Base-by-base conservation (phyloP, 1,140 invertebrate species). In the Heliconius himera region DNA sequence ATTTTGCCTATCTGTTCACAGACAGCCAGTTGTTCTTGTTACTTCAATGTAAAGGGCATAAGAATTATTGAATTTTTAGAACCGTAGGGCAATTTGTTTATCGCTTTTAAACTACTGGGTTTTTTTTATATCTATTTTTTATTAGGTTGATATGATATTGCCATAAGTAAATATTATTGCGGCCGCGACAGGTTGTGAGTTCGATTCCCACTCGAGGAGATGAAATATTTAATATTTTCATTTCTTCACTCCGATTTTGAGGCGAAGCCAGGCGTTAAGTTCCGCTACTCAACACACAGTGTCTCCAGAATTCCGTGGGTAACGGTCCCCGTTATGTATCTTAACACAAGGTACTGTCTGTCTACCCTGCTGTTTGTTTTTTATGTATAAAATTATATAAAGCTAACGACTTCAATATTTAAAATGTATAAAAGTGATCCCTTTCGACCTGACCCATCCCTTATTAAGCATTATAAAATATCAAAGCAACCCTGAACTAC, bases 1-100 rank as follows among this genome's bases (percentile, higher is more conserved):
- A 93, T 93, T 36, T 93, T 92, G 91, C 90, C 84, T 66, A 66
- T 66, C 60, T 66, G 11, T 66, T 0, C n/a, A 66, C 60, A 29
- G 60, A 66, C 60, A 36, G 33, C 5, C 6, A 33, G 22, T 11
- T 29, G 9, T 29, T 66, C 60, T 66, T 66, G 26, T 66, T 66
- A 66, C 13, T 66, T 29, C 60, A 66, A 26, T 29, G 13, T 66
- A 29, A 29, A 66, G 60, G 60, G 60, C 60, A 66, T 22, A 26
- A 13, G 54, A 56, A 16, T 66, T 66, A 66, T 66, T 66, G 60
- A 66, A 66, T 66, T 3, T 66, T 66, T 13, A 29, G 26, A 8
- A 60, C n/a, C n/a, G 20, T 60, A 60, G 54, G n/a, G 60, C 26
- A 29, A 29, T 66, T 29, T 66, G 13, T 29, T 66, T 29, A 29